Evolutionary conservation across 2,888 invertebrate species (phyloP), one percentile per base, ranked within the genome.

Genomic region (Caradrina clavipalpis): DNA sequence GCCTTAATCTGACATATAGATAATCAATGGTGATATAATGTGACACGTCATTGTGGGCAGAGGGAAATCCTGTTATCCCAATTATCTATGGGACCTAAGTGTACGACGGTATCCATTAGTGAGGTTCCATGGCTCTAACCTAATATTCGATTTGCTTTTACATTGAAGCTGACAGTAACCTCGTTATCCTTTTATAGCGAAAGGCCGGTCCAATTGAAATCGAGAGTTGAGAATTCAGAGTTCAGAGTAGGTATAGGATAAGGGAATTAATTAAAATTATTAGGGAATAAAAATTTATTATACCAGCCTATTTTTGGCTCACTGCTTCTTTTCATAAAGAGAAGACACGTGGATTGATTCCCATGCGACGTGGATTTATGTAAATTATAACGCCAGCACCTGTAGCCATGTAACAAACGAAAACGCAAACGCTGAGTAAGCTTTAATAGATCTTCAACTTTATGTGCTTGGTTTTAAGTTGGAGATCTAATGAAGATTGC

Each of bases 111-210:
- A 73, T 87, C 89, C 90, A 90, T 90, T 89, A 90, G 84, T 68
- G 67, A 85, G 81, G 80, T 80, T 83, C 78, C 75, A 83, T 76
- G 74, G 80, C 72, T 67, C 78, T 89, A 90, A 91, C 84, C 86
- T 82, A 88, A 90, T 90, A 89, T 86, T 87, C 85, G 71, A 80
- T 86, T 86, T 85, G 82, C 88, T 88, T 87, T 87, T 75, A 81
- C 80, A 76, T 73, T 69, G 73, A 58, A 75, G 68, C 76, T 57
- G 75, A 22, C 63, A 22, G 76, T 89, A 89, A 90, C 82, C 74
- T 78, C 67, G 85, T 89, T 88, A 88, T 73, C 84, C 85, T 86
- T 87, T 86, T 81, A 82, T 75, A 72, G 73, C 63, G 56, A 80
- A 64, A 66, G 53, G 72, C 62, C 59, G 47, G 55, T 63, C 53